These are phyloP conservation scores for Carapus acus DNA, from an alignment of 2,797 vertebrate genomes.

Conservation along the genomic window DNA sequence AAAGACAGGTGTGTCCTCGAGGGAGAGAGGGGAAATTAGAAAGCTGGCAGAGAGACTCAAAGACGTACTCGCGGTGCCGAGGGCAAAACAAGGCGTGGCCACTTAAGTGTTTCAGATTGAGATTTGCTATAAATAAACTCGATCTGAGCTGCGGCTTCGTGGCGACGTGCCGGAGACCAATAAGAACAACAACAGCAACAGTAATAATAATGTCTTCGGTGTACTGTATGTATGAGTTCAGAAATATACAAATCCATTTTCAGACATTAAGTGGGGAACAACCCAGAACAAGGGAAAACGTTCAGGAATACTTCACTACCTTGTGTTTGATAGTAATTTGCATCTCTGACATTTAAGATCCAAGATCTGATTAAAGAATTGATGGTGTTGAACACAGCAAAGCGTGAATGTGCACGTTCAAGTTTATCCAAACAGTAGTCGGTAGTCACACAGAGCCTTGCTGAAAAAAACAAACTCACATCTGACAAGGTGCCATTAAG, in stretches of 20 bases:
- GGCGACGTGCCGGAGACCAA: slow-evolving; percentile 18
- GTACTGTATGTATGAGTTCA: not conserved
- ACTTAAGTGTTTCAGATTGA: slow-evolving; percentile 13
- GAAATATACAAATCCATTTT: not conserved
- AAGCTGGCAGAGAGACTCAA: slow-evolving; percentile 28
- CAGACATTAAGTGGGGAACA: no score
- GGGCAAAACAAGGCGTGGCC: slow-evolving; percentile 32
- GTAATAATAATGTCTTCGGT: not conserved
- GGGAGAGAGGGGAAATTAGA: slow-evolving; percentile 21
- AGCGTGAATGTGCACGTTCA: no score
- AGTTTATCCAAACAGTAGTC: slow-evolving; percentile 3
- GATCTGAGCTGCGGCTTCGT: slow-evolving; percentile 22
- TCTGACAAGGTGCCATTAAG: not conserved
- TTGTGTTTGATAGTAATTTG: no score
- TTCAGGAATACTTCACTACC: no score
- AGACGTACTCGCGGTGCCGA: slow-evolving; percentile 16
- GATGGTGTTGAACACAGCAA: no score
- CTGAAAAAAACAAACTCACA: not conserved
- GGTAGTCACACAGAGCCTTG: no score
- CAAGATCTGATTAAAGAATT: no score
- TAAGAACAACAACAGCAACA: not conserved
- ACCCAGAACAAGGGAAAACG: no score
- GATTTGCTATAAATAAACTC: slow-evolving; percentile 32
- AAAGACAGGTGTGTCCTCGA: slow-evolving; percentile 34
- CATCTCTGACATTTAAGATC: no score